Evolutionary conservation across 2,888 invertebrate genomes (phyloP), one percentile per base, ranked within the genome.

Genomic region (Drosophila vallismaia): DNA sequence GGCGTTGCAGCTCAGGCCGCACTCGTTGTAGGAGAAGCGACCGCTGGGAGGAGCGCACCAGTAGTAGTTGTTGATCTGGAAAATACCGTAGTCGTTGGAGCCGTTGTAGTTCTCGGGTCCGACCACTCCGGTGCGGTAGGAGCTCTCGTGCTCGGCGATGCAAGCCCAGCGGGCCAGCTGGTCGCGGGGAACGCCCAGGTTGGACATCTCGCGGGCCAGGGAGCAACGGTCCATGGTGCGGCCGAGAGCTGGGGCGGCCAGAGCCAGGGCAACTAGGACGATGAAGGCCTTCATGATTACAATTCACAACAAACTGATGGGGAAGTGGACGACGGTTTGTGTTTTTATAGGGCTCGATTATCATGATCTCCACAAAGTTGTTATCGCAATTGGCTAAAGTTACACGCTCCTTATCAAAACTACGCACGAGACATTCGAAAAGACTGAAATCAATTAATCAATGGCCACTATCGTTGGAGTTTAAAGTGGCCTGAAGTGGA

Each of bases 41-140:
- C 86, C 83, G 29, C 67, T 73, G 48, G 70, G 60, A 46, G 85
- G 81, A 40, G 81, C 53, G 58, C 91, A 91, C 90, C 91, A 91
- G 74, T 86, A 90, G 60, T 76, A 78, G 76, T 89, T 79, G 76
- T 91, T 90, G 57, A 90, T 89, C 77, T 91, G 90, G 74, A 90
- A 91, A 62, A 91, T 79, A 12, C 91, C 91, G 64, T 87, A 92
- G 77, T 92, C 92, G 42, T 83, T 83, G 57, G 91, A 89, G 1
- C 93, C 93, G 64, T 93, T 92, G 1, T 67, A 77, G 85, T 93
- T 93, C 53, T 50, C 45, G 3, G 89, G 90, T 0, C 93, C 92
- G 2, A 91, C 88, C 2, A 90, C 91, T 26, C 90, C 76, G 0
- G 93, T 93, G 45, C 92, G 91, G 38, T 92, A 90, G 36, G 74